These are phyloP conservation scores for Semicossyphus pulcher DNA, from an alignment of 2,113 vertebrate genomes.

Conservation along the genomic window DNA sequence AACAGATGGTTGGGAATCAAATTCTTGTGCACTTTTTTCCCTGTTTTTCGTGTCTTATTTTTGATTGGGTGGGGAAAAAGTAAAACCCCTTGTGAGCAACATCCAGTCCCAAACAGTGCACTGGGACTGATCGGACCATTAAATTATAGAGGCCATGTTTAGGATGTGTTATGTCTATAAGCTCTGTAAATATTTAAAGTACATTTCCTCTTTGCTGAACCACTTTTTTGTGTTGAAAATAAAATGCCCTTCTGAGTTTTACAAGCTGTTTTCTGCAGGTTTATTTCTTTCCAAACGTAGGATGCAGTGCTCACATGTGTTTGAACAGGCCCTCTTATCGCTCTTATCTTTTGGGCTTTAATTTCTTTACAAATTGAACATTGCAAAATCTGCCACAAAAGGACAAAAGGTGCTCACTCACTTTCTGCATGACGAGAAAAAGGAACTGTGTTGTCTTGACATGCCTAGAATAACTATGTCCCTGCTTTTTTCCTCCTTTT, in stretches of 20 bases:
- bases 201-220: neutral
- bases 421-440: constrained; percentile 29
- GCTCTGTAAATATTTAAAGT: constrained; percentile 18
- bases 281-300: neutral
- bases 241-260: constrained; percentile 23
- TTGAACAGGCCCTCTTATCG: neutral
- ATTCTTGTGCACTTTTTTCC: neutral
- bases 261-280: neutral
- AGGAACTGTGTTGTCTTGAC: constrained; percentile 27
- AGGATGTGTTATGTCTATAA: constrained; percentile 9
- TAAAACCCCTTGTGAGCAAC: neutral
- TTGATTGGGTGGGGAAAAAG: neutral
- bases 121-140: neutral
- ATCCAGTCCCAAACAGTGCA: neutral
- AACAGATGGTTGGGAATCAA: constrained; percentile 54
- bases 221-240: constrained; percentile 5
- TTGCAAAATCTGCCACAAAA: neutral
- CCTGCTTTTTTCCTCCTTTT: neutral
- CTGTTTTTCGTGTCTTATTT: neutral
- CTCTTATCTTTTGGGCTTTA: neutral
- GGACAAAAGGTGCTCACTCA: neutral
- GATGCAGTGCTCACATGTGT: neutral
- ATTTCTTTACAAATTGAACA: constrained; percentile 11
- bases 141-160: constrained; percentile 1
- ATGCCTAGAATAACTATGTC: constrained; percentile 19